Conservation (phyloP, 2,113 vertebrate species). For the Hassar affinis region DNA sequence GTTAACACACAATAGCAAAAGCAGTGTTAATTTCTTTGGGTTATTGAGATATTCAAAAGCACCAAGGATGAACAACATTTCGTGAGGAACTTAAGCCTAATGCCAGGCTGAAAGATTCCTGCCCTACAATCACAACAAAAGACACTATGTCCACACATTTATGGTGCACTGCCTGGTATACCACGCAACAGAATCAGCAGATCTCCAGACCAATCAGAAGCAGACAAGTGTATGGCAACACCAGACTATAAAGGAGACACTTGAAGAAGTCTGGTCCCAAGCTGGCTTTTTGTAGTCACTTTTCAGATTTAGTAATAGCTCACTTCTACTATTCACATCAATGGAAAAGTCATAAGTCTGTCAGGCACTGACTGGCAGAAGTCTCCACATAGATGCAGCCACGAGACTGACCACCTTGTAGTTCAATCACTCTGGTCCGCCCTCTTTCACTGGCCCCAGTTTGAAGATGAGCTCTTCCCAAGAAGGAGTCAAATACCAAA, state of each 20-base stretch:
- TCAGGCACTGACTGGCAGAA: constrained; percentile 72
- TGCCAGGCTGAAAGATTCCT: not conserved
- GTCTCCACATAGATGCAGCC: constrained; percentile 70
- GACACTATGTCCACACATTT: not conserved
- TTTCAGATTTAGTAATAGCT: constrained; percentile 8
- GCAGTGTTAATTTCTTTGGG: not conserved
- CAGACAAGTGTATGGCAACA: not conserved
- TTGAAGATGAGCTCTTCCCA: constrained; percentile 68
- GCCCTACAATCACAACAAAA: not conserved
- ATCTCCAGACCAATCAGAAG: not conserved
- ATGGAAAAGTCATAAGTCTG: constrained; percentile 65
- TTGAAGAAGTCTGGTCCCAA: constrained; percentile 11
- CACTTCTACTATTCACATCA: not conserved
- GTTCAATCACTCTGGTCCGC: constrained; percentile 65
- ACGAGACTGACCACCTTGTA: constrained; percentile 58
- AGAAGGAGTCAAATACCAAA: constrained; percentile 68
- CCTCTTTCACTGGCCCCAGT: constrained; percentile 63
- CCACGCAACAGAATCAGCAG: not conserved
- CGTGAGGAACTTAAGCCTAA: not conserved
- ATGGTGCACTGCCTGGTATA: not conserved
- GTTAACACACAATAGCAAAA: not conserved
- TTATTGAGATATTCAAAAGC: not conserved
- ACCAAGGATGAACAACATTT: not conserved
- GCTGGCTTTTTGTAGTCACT: not conserved
- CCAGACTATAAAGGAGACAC: not conserved